Evolutionary conservation across 2,888 invertebrate species (phyloP).

Genomic region (Phaedon cochleariae): DNA sequence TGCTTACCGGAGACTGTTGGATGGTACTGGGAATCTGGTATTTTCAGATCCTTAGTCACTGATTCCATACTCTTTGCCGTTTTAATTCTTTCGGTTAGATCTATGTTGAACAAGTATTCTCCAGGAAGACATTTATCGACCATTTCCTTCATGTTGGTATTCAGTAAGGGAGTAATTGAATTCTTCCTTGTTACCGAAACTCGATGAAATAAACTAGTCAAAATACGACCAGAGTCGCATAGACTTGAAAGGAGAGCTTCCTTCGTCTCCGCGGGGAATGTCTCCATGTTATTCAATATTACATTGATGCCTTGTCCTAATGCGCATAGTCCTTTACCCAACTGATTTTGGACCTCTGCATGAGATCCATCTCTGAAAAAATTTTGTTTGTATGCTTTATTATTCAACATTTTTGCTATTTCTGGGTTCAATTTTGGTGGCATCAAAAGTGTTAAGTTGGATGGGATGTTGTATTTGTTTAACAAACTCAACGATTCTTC

Average conservation of each 20-base stretch:
- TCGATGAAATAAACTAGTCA: slow-evolving; percentile 16
- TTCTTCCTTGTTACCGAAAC: slow-evolving; percentile 15
- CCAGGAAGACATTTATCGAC: slow-evolving; percentile 9
- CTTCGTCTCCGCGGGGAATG: too few relatives aligned
- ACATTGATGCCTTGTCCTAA: too few relatives aligned
- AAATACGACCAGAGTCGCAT: slow-evolving; percentile 13
- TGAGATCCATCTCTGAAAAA: slow-evolving; percentile 21
- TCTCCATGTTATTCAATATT: too few relatives aligned
- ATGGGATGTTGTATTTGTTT: too few relatives aligned
- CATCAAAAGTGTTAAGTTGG: too few relatives aligned
- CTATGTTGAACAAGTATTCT: not conserved
- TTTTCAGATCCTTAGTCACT: too few relatives aligned
- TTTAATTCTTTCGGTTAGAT: too few relatives aligned
- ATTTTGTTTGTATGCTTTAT: slow-evolving; percentile 29
- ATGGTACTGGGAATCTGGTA: too few relatives aligned
- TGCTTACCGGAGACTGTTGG: too few relatives aligned
- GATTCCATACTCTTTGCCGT: too few relatives aligned
- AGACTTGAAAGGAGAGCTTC: not conserved
- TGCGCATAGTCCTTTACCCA: slow-evolving; percentile 23
- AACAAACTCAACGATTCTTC: too few relatives aligned
- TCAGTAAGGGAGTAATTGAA: slow-evolving; percentile 11
- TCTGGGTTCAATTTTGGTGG: too few relatives aligned
- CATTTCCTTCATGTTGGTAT: slow-evolving; percentile 2
- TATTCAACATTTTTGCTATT: slow-evolving; percentile 19
- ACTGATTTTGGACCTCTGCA: slow-evolving; percentile 11